These are phyloP conservation scores for Cataglyphis albicans DNA, from an alignment of 2,888 invertebrate genomes.

Conservation along the genomic window DNA sequence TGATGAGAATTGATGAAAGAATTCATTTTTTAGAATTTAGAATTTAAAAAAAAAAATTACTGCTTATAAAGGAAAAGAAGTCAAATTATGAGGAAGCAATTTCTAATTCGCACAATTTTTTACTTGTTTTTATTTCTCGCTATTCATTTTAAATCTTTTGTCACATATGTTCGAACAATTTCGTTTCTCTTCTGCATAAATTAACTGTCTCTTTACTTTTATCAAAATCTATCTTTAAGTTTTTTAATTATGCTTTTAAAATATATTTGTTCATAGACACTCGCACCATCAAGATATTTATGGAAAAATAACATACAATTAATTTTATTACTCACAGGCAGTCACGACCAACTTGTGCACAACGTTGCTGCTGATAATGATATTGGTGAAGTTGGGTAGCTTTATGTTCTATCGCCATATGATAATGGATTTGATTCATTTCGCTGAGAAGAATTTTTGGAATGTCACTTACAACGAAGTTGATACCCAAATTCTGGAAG, in stretches of 20 bases:
- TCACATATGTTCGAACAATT: background rate
- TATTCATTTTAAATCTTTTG: background rate
- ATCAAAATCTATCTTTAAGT: background rate
- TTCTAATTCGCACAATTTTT: too few relatives aligned
- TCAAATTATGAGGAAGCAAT: too few relatives aligned
- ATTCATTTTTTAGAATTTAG: too few relatives aligned
- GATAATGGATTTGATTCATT: constrained; percentile 56
- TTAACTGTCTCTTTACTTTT: background rate
- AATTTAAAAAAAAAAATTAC: too few relatives aligned
- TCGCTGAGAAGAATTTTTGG: constrained; percentile 60
- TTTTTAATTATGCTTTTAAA: background rate
- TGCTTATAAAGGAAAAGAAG: too few relatives aligned
- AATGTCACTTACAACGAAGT: constrained; percentile 40
- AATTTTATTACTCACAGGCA: constrained; percentile 59
- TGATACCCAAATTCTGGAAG: constrained; percentile 34
- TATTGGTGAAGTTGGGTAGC: constrained; percentile 66
- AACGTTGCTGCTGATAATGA: constrained; percentile 68
- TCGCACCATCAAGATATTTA: background rate
- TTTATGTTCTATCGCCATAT: constrained; percentile 62
- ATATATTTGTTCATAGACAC: background rate
- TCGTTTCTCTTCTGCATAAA: background rate
- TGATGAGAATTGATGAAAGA: too few relatives aligned
- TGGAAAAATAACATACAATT: too few relatives aligned
- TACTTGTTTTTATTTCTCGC: background rate
- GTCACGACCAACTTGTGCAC: constrained; percentile 65